These are phyloP conservation scores for Dastarcus helophoroides DNA, from an alignment of 2,888 invertebrate species.

Conservation along the genomic window DNA sequence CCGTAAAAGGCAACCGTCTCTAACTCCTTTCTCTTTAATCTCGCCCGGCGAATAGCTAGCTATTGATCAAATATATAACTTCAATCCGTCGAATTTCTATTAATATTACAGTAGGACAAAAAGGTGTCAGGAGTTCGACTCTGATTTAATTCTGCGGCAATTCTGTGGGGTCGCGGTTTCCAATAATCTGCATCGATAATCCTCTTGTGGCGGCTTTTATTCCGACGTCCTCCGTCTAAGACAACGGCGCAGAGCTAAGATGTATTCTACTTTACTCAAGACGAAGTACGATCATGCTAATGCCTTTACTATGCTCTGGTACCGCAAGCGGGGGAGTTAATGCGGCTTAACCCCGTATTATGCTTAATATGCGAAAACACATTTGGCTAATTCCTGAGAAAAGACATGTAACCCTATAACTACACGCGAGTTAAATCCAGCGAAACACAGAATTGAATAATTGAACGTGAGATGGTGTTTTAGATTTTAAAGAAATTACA, in stretches of 20 bases:
- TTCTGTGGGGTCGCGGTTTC: constrained; percentile 18
- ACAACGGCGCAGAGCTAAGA: constrained; percentile 34
- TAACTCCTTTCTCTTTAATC: too few relatives aligned
- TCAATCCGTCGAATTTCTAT: too few relatives aligned
- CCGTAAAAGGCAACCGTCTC: too few relatives aligned
- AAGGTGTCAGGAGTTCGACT: too few relatives aligned
- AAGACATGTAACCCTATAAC: constrained; percentile 22
- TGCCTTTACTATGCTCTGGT: constrained; percentile 36
- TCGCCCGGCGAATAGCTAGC: too few relatives aligned
- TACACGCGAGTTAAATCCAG: too few relatives aligned
- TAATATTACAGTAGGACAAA: too few relatives aligned
- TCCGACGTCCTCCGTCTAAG: constrained; percentile 34
- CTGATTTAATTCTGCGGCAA: too few relatives aligned
- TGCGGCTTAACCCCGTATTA: constrained; percentile 35
- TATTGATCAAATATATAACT: too few relatives aligned
- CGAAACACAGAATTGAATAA: too few relatives aligned
- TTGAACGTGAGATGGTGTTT: too few relatives aligned
- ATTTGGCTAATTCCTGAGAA: constrained; percentile 32
- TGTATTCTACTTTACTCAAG: constrained; percentile 24
- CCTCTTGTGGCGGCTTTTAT: constrained; percentile 36
- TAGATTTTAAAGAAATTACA: too few relatives aligned
- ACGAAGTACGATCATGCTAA: constrained; percentile 39
- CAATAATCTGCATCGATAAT: constrained; percentile 36
- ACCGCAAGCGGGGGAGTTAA: constrained; percentile 36
- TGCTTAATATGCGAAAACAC: constrained; percentile 37